Evolutionary conservation across 1,140 invertebrate genomes (phyloP), one percentile per base, ranked within the genome.

Genomic region (Teleopsis dalmanni): DNA sequence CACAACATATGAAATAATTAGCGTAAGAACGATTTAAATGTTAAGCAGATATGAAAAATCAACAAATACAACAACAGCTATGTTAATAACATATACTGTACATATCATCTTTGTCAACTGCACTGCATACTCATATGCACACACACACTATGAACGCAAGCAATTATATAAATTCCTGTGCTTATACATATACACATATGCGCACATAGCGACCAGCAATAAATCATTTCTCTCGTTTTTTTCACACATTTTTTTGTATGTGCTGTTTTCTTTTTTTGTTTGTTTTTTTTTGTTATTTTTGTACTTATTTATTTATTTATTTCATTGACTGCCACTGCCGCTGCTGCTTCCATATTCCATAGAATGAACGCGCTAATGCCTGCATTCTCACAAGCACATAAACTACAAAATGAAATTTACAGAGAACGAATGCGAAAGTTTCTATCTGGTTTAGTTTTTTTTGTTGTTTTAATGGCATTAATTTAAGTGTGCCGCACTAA

Each of bases 1-100:
- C n/a, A n/a, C 49, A 53, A 34, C 60, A 60, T 60, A 58, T 59
- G 60, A 63, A 63, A 63, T 63, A 63, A 63, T 63, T 63, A 63
- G 61, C 55, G 50, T 57, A 57, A 55, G 46, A 60, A 51, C 49
- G 52, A 52, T 62, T 50, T 48, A 46, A 42, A 48, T 48, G 46
- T 35, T 55, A 46, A 53, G 38, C 53, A 54, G 57, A n/a, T n/a
- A n/a, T n/a, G n/a, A n/a, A n/a, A n/a, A n/a, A n/a, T n/a, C n/a
- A n/a, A n/a, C n/a, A n/a, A n/a, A n/a, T n/a, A n/a, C n/a, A n/a
- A 59, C 57, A 56, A 16, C 23, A 26, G n/a, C 23, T 8, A 16
- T 25, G 23, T 7, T 10, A 27, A 16, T 41, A 18, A 26, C 23
- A n/a, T n/a, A n/a, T 2, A n/a, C 2, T 2, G 9, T 31, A 13